phyloP scores from a whole-genome alignment of 2,888 invertebrate genomes.

The Ctenicera cuprea region DNA sequence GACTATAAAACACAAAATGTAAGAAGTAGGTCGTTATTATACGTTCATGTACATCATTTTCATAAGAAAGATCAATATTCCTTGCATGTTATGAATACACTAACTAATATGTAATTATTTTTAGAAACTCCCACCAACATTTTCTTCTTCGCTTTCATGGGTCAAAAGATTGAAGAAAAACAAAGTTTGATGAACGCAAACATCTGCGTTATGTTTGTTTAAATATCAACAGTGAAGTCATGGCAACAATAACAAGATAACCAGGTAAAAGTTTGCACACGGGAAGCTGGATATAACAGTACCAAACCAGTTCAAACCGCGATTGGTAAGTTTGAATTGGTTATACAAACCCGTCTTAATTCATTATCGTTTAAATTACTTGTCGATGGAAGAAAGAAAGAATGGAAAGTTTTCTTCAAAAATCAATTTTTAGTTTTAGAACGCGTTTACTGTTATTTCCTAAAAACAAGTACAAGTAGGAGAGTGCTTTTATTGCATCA shows the following conservation, averaged over 20 bases:
- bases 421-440: background rate
- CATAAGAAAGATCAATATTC: slow-evolving; percentile 6
- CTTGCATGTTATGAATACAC: slow-evolving; percentile 8
- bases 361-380: background rate
- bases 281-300: slow-evolving; percentile 28
- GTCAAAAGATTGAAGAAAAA: too few species aligned
- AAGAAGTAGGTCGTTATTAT: slow-evolving; percentile 19
- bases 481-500: too few species aligned
- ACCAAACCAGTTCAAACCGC: slow-evolving; percentile 26
- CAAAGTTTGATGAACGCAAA: background rate
- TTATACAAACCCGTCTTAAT: slow-evolving; percentile 3
- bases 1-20: slow-evolving; percentile 12
- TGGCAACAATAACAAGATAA: slow-evolving; percentile 11
- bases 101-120: slow-evolving; percentile 20
- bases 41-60: background rate
- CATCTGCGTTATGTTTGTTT: background rate
- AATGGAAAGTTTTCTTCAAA: background rate
- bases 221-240: background rate
- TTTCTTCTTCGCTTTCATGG: background rate
- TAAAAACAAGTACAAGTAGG: background rate
- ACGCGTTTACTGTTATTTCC: background rate
- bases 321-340: slow-evolving; percentile 8
- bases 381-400: background rate
- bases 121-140: background rate
- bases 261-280: slow-evolving; percentile 23